Percentiles rank a stretch among this genome's conserved stretches.
Evolutionary conservation across 1,140 invertebrate genomes (phyloP).

Genomic region (Condylostylus longicornis): DNA sequence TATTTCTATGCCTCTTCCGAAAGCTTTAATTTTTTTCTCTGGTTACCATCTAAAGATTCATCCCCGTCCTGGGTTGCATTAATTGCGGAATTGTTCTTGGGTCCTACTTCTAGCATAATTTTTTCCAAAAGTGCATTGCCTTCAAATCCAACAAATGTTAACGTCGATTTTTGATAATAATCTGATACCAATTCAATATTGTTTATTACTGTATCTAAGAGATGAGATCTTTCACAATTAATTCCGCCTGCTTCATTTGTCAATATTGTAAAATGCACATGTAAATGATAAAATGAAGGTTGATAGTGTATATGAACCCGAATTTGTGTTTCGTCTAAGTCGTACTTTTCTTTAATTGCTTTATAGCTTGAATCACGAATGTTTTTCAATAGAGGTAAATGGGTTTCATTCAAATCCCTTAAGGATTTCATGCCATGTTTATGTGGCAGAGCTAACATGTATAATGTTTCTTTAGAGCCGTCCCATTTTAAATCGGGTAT

Average conservation of each 20-base stretch:
- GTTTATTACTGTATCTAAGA: constrained; percentile 75
- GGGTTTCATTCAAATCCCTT: constrained; percentile 58
- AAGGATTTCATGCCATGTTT: constrained; percentile 62
- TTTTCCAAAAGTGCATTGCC: constrained; percentile 31
- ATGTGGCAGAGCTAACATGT: constrained; percentile 67
- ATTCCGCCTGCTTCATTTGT: constrained; percentile 68
- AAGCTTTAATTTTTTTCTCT: no score
- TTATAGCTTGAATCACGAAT: constrained; percentile 57
- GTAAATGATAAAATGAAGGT: constrained; percentile 92
- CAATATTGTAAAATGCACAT: constrained; percentile 84
- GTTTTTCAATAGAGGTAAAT: constrained; percentile 73
- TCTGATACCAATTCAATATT: constrained; percentile 70
- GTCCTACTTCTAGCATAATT: no score
- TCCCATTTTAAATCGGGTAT: constrained; percentile 93
- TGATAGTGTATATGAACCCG: constrained; percentile 89
- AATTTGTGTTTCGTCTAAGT: constrained; percentile 50
- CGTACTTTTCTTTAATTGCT: constrained; percentile 66
- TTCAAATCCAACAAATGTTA: constrained; percentile 56
- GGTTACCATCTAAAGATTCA: no score
- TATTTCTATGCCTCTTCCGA: no score
- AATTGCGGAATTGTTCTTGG: no score
- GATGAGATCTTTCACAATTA: constrained; percentile 66
- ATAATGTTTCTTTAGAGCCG: constrained; percentile 60
- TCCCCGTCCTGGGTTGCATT: no score
- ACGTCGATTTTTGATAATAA: constrained; percentile 69